Evolutionary conservation across 2,888 invertebrate species (phyloP).

Genomic region (Lasioglossum malachurum): DNA sequence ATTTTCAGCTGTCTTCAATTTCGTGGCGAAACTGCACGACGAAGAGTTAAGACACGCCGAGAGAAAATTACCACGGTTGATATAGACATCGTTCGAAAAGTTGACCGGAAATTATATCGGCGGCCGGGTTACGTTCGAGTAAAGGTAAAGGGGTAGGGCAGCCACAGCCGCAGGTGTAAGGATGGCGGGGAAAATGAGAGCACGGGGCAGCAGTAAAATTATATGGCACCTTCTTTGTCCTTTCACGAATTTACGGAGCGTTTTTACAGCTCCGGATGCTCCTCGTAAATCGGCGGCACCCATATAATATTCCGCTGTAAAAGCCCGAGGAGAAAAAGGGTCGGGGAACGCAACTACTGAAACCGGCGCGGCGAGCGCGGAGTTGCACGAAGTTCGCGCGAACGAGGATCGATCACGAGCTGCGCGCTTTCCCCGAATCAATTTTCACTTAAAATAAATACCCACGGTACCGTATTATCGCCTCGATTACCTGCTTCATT

Average conservation of each 20-base stretch:
- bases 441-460: slow-evolving; percentile 14
- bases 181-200: slow-evolving; percentile 57
- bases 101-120: slow-evolving; percentile 14
- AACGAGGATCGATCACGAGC: not conserved
- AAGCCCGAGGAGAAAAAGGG: slow-evolving; percentile 43
- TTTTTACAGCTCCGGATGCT: slow-evolving; percentile 56
- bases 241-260: slow-evolving; percentile 69
- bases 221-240: slow-evolving; percentile 76
- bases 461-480: not conserved
- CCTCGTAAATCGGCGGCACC: slow-evolving; percentile 65
- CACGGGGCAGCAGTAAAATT: slow-evolving; percentile 70
- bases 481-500: not conserved
- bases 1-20: slow-evolving; percentile 8
- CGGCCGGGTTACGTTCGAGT: not conserved
- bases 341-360: not conserved
- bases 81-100: slow-evolving; percentile 16
- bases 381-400: slow-evolving; percentile 2
- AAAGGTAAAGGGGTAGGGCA: not conserved
- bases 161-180: slow-evolving; percentile 2
- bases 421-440: slow-evolving; percentile 3
- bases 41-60: not conserved
- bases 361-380: not conserved
- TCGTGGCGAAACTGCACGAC: not conserved
- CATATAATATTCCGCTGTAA: slow-evolving; percentile 62
- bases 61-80: slow-evolving; percentile 2